phyloP scores from a whole-genome alignment of 2,797 vertebrate species.

The Eupleurogrammus muticus region DNA sequence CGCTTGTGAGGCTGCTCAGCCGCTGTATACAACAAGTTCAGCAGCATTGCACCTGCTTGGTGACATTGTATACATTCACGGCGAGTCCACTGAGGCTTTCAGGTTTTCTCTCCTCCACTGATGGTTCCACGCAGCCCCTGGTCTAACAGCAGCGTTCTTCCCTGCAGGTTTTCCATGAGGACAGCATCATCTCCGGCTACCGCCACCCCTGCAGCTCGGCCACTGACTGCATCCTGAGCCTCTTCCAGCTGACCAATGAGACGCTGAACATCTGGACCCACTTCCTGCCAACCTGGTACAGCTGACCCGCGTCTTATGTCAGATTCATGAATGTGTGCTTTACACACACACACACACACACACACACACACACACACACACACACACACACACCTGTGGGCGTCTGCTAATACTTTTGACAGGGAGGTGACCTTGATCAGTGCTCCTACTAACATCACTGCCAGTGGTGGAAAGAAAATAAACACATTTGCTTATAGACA shows the following conservation, averaged over 20 bases:
- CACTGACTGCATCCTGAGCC: constrained; percentile 90
- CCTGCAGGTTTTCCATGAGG: constrained; percentile 91
- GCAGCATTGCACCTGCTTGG: too few relatives aligned
- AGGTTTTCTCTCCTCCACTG: neutral
- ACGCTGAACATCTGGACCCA: constrained; percentile 98
- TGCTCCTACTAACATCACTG: too few relatives aligned
- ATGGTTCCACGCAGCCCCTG: neutral
- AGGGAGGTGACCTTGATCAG: neutral
- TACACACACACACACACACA: neutral
- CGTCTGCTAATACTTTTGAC: too few relatives aligned
- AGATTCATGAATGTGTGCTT: neutral
- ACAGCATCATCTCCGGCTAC: constrained; percentile 93
- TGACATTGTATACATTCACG: too few relatives aligned
- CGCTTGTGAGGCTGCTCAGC: too few relatives aligned
- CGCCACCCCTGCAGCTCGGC: constrained; percentile 91
- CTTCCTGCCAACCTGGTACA: constrained; percentile 92
- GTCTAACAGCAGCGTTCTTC: constrained; percentile 11
- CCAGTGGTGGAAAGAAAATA: too few relatives aligned
- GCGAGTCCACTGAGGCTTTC: neutral
- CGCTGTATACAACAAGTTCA: too few relatives aligned
- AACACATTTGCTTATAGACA: too few relatives aligned
- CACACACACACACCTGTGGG: neutral
- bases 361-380: too few relatives aligned
- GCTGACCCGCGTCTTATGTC: neutral
- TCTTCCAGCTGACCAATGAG: constrained; percentile 96